Percentiles rank a stretch among this genome's conserved stretches.
These are phyloP conservation scores for Chascanopsetta lugubris DNA, from an alignment of 2,113 vertebrate species.

Conservation along the genomic window DNA sequence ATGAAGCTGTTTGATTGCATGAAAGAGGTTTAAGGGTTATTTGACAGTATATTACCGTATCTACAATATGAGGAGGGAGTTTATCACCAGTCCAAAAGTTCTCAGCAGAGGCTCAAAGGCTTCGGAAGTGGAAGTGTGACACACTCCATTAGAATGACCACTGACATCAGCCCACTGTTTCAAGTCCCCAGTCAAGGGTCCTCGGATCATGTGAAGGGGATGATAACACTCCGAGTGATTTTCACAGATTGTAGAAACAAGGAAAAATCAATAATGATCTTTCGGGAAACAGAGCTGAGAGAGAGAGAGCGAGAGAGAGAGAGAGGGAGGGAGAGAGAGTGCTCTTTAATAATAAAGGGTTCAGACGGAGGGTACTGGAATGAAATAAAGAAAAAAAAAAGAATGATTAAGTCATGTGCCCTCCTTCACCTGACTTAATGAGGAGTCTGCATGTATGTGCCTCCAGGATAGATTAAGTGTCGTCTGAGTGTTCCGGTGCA, in stretches of 20 bases:
- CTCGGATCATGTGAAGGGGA: neutral
- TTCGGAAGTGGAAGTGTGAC: neutral
- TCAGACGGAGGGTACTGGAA: neutral
- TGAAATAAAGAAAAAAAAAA: neutral
- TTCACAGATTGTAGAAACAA: neutral
- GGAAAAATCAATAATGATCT: neutral
- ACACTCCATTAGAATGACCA: neutral
- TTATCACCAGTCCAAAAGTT: neutral
- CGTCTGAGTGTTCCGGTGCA: slow-evolving; percentile 55
- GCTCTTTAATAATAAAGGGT: neutral
- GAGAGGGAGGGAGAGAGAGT: too few species aligned
- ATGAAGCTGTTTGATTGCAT: neutral
- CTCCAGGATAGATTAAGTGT: slow-evolving; percentile 61
- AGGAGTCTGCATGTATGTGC: slow-evolving; percentile 21
- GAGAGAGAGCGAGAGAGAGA: too few species aligned
- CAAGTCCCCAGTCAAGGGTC: neutral
- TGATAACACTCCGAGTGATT: neutral
- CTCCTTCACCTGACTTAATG: neutral
- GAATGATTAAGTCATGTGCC: neutral
- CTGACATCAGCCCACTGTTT: neutral
- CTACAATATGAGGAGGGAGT: neutral
- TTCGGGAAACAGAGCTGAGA: neutral
- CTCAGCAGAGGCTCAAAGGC: neutral
- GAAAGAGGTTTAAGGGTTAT: neutral
- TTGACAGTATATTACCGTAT: neutral